Percentiles rank a stretch among this genome's conserved stretches.
These are phyloP conservation scores for Heliconius nattereri DNA, from an alignment of 1,140 invertebrate genomes.

Conservation along the genomic window DNA sequence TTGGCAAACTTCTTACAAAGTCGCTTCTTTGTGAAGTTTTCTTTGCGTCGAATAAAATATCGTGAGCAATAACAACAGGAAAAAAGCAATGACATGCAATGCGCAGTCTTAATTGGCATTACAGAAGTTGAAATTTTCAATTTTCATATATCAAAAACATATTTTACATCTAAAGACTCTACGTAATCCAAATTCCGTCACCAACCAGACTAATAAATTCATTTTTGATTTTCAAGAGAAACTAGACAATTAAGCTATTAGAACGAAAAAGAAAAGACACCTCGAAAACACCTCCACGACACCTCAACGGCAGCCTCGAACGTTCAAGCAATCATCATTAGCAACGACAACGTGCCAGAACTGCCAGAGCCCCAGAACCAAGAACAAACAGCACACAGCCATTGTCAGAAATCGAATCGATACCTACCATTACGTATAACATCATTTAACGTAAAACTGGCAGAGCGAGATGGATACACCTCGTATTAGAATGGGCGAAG, in stretches of 20 bases:
- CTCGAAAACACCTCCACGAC: no score
- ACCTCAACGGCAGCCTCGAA: neutral
- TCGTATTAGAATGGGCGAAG: neutral
- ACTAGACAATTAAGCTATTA: neutral
- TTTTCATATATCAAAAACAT: neutral
- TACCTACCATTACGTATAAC: neutral
- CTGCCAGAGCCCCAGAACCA: no score
- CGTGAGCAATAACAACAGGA: neutral
- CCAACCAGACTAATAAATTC: neutral
- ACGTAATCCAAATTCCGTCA: neutral
- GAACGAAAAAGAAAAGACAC: no score
- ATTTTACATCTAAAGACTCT: neutral
- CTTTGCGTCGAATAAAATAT: neutral
- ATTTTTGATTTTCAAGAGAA: neutral
- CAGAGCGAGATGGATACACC: neutral
- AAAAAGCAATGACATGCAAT: neutral
- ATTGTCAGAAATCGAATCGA: constrained; percentile 4
- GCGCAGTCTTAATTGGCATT: neutral
- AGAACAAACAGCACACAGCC: neutral
- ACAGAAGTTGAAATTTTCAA: neutral
- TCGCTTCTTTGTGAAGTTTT: neutral
- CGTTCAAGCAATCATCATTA: neutral
- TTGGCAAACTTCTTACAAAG: neutral
- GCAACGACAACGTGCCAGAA: neutral
- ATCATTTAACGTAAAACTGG: neutral